These are phyloP conservation scores for Sebastes fasciatus DNA, from an alignment of 2,113 vertebrate species.

Conservation along the genomic window DNA sequence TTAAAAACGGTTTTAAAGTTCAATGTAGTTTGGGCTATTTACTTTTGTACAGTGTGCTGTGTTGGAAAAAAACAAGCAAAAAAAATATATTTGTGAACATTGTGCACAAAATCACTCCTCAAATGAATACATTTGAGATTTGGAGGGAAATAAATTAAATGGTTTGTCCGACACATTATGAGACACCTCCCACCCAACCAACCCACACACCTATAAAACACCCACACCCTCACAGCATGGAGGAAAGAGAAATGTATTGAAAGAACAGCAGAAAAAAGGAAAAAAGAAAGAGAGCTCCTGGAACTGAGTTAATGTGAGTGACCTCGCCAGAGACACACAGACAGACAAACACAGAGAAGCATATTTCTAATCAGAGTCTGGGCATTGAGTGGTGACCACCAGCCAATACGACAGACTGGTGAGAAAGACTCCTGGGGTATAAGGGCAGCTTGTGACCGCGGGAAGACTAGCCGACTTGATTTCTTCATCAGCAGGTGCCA, in stretches of 20 bases:
- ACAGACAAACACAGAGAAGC: constrained; percentile 40
- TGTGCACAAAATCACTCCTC: neutral
- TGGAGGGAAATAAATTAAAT: neutral
- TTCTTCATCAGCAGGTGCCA: constrained; percentile 84
- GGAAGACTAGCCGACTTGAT: constrained; percentile 79
- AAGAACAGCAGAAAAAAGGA: neutral
- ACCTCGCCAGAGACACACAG: constrained; percentile 23
- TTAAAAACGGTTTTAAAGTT: neutral
- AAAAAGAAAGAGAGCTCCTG: neutral
- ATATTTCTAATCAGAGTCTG: constrained; percentile 74
- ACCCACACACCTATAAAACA: neutral
- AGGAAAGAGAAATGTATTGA: neutral
- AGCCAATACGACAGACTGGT: constrained; percentile 77
- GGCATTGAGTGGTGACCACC: constrained; percentile 34
- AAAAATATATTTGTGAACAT: neutral
- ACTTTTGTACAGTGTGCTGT: neutral
- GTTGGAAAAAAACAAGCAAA: neutral
- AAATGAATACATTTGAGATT: neutral
- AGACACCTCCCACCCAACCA: neutral
- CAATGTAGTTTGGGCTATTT: neutral
- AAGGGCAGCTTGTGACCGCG: constrained; percentile 82
- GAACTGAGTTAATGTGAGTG: constrained; percentile 13
- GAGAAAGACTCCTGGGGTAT: constrained; percentile 66
- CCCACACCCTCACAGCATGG: neutral
- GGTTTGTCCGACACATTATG: neutral